Evolutionary conservation across 2,113 vertebrate species (phyloP), one percentile per base, ranked within the genome.

Genomic region (Pseudorhombus dupliciocellatus): DNA sequence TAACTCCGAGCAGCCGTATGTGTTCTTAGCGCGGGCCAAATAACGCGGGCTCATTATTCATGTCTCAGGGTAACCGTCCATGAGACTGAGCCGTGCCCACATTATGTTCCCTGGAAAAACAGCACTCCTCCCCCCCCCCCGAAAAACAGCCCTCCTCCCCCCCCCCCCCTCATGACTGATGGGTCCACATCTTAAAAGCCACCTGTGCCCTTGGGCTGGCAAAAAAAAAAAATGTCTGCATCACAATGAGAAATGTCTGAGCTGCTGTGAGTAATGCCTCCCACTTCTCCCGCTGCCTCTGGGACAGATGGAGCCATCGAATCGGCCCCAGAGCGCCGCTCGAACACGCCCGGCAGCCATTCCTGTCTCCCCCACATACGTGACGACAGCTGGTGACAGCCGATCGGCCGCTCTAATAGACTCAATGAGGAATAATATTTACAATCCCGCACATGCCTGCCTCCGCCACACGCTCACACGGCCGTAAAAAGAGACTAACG

Each of bases 151-250:
- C 54, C 51, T 10, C 10, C 20, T 10, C 15, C 66, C 66, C 55
- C 69, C 42, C 75, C 22, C 8, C 50, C 70, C 58, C 46, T 61
- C 61, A 68, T 87, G 87, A 89, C 55, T 76, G 79, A 88, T 86
- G 67, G 76, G 42, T 81, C 71, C 68, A 70, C 77, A 63, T 52
- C 66, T 64, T 24, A 76, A 80, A 85, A 79, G 77, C 81, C 82
- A 85, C 70, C 80, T 83, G 69, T 88, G 88, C 77, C 88, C 88
- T 87, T 83, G 75, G 71, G 81, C 72, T 51, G 75, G 75, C 18
- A 10, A 56, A 31, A 26, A 44, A 60, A 57, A 60, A 46, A 75
- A 66, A 58, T 24, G 59, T 73, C 65, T 65, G 54, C 64, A 30
- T 60, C 40, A 63, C 28, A 18, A 74, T 71, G 72, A 84, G 51